Evolutionary conservation across 2,797 vertebrate genomes (phyloP).

Genomic region (Nasua narica): DNA sequence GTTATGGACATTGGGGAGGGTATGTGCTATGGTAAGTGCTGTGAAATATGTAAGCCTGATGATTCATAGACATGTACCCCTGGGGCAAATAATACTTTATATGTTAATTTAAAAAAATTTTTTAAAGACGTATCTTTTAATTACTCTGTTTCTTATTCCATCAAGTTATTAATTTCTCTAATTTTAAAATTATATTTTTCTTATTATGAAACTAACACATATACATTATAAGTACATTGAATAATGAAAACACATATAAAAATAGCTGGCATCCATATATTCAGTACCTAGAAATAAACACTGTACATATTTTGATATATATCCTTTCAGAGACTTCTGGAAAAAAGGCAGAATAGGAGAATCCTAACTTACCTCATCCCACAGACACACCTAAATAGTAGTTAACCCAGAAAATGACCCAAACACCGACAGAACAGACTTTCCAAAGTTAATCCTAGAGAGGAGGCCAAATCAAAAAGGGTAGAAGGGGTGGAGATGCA

Average conservation of each 20-base stretch:
- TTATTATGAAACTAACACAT: background rate
- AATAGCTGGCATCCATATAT: background rate
- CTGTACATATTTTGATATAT: background rate
- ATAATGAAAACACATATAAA: background rate
- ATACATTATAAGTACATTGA: background rate
- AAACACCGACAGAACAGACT: background rate
- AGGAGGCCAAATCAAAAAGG: background rate
- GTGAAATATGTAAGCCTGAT: too few relatives aligned
- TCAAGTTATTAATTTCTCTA: background rate
- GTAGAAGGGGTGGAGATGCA: background rate
- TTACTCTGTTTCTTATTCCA: background rate
- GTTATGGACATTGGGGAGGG: too few relatives aligned
- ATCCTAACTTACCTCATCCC: background rate
- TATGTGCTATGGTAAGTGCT: too few relatives aligned
- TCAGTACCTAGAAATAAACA: background rate
- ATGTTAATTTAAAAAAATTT: too few relatives aligned
- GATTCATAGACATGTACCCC: too few relatives aligned
- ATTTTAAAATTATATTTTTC: background rate
- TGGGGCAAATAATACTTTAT: too few relatives aligned
- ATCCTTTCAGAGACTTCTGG: background rate
- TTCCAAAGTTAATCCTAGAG: background rate
- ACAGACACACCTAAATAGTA: background rate
- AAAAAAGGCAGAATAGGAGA: background rate
- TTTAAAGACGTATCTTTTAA: background rate
- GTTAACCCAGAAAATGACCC: background rate